Conservation (phyloP, 2,113 vertebrate species). For the Oryzias javanicus region DNA sequence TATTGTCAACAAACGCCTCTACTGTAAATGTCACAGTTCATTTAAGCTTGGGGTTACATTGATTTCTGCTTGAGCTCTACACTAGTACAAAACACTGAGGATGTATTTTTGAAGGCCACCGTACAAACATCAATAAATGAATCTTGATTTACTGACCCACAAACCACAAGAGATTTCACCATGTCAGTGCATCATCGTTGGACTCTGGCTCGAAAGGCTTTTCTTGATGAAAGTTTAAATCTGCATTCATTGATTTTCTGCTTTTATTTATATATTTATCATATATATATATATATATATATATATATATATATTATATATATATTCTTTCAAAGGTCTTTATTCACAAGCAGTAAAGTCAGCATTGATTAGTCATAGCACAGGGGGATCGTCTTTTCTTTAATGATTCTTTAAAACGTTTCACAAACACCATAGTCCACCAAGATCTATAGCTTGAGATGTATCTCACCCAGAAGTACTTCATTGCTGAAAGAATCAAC, state of each 20-base stretch:
- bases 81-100: not conserved
- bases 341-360: not conserved
- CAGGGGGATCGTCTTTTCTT: not conserved
- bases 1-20: not conserved
- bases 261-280: not conserved
- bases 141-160: slow-evolving; percentile 1
- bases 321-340: not conserved
- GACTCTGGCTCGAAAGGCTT: not conserved
- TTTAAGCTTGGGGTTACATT: not conserved
- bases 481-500: no score
- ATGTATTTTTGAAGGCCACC: not conserved
- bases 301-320: not conserved
- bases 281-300: not conserved
- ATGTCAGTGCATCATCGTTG: not conserved
- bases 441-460: no score
- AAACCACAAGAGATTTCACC: not conserved
- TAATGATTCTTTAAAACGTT: no score
- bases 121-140: not conserved
- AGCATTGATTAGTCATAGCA: not conserved
- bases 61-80: not conserved
- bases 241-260: not conserved
- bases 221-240: not conserved
- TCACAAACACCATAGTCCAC: no score
- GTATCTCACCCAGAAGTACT: no score
- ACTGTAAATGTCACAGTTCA: not conserved